A percentile compares a stretch with the other conserved stretches of the same genome.
Evolutionary conservation across 2,888 invertebrate genomes (phyloP).

Genomic region (Lymantria monacha): DNA sequence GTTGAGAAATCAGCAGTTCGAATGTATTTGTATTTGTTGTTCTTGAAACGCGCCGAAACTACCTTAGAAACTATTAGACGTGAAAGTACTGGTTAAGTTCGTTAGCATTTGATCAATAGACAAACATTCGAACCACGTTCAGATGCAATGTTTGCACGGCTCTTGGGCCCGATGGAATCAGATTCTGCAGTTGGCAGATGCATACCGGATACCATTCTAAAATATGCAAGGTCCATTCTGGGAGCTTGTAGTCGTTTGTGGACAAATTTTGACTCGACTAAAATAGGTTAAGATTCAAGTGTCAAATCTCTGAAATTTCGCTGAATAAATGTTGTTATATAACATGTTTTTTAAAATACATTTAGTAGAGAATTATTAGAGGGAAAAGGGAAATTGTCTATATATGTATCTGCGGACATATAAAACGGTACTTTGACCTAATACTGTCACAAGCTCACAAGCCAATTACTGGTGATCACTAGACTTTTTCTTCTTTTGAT

Average conservation of each 20-base stretch:
- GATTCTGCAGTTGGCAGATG: conserved; percentile 39
- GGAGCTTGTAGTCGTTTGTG: conserved; percentile 18
- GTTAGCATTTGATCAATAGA: conserved; percentile 37
- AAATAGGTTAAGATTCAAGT: no score
- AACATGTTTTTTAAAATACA: no score
- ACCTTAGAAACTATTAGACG: conserved; percentile 31
- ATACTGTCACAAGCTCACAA: no score
- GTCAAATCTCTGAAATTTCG: no score
- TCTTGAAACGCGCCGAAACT: conserved; percentile 25
- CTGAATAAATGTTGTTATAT: no score
- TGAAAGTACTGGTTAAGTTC: conserved; percentile 37
- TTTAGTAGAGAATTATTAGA: no score
- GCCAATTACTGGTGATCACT: no score
- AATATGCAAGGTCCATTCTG: conserved; percentile 48
- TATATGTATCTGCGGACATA: no score
- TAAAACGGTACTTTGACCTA: no score
- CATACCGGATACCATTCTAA: conserved; percentile 44
- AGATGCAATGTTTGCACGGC: conserved; percentile 37
- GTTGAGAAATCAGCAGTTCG: neutral
- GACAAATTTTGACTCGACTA: neutral
- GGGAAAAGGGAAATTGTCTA: no score
- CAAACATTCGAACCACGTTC: conserved; percentile 35
- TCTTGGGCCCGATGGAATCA: conserved; percentile 31
- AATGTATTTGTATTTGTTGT: conserved; percentile 12
- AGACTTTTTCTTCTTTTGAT: no score